Percentiles rank a stretch among this genome's conserved stretches.
Evolutionary conservation across 2,888 invertebrate genomes (phyloP).

Genomic region (Phymatocera aterrima): DNA sequence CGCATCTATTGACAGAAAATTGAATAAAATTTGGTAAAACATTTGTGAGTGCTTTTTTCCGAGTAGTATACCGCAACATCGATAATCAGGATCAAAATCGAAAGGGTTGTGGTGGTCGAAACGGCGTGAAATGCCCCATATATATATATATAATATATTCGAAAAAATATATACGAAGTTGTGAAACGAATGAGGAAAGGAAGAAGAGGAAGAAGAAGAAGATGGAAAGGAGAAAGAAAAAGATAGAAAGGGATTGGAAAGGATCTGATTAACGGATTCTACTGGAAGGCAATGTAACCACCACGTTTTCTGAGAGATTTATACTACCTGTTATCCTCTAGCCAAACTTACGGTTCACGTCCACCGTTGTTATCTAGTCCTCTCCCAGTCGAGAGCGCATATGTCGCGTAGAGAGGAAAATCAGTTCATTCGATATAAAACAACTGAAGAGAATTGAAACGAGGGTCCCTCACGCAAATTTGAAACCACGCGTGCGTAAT

Average conservation of each 20-base stretch:
- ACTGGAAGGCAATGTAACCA: slow-evolving; percentile 8
- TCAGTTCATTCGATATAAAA: slow-evolving; percentile 39
- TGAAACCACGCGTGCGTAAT: neutral
- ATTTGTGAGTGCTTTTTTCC: too few relatives aligned
- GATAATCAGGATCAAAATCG: too few relatives aligned
- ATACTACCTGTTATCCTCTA: slow-evolving; percentile 34
- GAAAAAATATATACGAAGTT: too few relatives aligned
- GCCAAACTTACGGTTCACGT: slow-evolving; percentile 21
- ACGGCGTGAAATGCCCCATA: too few relatives aligned
- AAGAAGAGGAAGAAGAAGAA: too few relatives aligned
- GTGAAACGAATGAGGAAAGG: too few relatives aligned
- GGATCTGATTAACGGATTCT: slow-evolving; percentile 2
- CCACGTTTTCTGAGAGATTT: slow-evolving; percentile 32
- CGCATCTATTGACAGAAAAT: too few relatives aligned
- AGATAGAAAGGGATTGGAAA: neutral
- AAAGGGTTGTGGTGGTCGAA: too few relatives aligned
- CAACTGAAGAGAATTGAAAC: slow-evolving; percentile 33
- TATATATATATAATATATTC: too few relatives aligned
- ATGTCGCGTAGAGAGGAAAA: slow-evolving; percentile 33
- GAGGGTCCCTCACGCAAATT: neutral
- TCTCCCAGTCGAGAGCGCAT: too few relatives aligned
- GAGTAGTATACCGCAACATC: too few relatives aligned
- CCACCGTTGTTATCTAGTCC: slow-evolving; percentile 36
- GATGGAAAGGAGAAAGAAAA: neutral
- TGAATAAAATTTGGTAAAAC: too few relatives aligned